Evolutionary conservation across 2,797 vertebrate genomes (phyloP).

Genomic region (Taeniopygia guttata): DNA sequence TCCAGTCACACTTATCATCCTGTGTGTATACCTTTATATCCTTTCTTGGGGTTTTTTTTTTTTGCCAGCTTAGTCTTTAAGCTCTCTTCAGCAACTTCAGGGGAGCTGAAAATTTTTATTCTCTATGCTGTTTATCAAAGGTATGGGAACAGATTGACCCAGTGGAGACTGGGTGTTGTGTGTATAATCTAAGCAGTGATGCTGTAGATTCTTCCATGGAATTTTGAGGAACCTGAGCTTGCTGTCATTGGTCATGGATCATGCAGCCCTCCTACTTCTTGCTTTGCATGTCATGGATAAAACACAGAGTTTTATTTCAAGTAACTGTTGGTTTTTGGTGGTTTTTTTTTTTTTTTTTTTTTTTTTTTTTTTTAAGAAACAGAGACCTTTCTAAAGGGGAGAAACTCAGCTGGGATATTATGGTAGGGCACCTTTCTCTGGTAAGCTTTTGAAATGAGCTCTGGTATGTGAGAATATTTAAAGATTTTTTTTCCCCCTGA

Average conservation of each 20-base stretch:
- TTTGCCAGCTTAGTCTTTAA: neutral
- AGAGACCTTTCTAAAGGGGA: neutral
- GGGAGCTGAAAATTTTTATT: neutral
- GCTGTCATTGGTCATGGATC: neutral
- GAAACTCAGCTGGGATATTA: neutral
- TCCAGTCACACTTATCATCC: neutral
- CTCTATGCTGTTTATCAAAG: neutral
- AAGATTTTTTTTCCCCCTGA: neutral
- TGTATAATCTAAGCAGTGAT: neutral
- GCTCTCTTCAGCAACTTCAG: neutral
- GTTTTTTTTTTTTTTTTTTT: neutral
- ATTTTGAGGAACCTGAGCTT: neutral
- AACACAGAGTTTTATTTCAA: neutral
- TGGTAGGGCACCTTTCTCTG: neutral
- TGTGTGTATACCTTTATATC: neutral
- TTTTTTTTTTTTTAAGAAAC: neutral
- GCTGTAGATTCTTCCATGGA: neutral
- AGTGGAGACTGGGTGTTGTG: neutral
- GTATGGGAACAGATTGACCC: rapidly evolving
- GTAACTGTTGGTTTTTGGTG: too few species aligned
- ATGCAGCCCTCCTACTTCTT: neutral
- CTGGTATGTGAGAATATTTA: neutral
- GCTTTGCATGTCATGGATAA: rapidly evolving
- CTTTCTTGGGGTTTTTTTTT: neutral
- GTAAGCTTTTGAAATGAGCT: neutral